These are phyloP conservation scores for Tetragnatha montana DNA, from an alignment of 2,888 invertebrate species.

Conservation along the genomic window DNA sequence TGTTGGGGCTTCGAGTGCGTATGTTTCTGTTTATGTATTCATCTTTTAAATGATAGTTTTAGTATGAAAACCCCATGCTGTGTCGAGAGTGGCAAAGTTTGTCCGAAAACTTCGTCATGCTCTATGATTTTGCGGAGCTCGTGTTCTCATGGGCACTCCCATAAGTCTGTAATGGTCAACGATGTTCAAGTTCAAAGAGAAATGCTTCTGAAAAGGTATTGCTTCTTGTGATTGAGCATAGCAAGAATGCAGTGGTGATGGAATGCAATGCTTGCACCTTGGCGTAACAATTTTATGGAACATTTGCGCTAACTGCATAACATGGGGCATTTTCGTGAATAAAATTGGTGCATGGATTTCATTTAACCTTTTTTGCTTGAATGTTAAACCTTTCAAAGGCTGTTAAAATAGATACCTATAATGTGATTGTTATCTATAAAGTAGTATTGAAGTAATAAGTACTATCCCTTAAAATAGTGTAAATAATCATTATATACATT, in stretches of 20 bases:
- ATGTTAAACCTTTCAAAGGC: no score
- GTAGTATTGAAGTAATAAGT: no score
- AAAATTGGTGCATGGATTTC: no score
- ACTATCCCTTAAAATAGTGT: no score
- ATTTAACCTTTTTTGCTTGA: no score
- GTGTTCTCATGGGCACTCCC: slow-evolving; percentile 59
- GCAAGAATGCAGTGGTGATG: not conserved
- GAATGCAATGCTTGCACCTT: not conserved
- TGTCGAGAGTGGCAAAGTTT: slow-evolving; percentile 33
- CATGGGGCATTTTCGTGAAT: not conserved
- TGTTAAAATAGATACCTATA: no score
- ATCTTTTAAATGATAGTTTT: slow-evolving; percentile 19
- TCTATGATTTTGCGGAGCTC: slow-evolving; percentile 65
- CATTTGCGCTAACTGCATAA: not conserved
- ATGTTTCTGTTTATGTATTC: not conserved
- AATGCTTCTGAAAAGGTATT: slow-evolving; percentile 33
- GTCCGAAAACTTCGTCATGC: slow-evolving; percentile 51
- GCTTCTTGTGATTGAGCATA: slow-evolving; percentile 7
- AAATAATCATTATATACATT: no score
- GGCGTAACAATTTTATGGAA: not conserved
- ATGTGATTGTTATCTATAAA: no score
- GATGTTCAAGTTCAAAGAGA: slow-evolving; percentile 7
- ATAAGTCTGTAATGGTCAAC: slow-evolving; percentile 20
- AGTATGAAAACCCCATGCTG: slow-evolving; percentile 57
- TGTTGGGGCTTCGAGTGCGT: slow-evolving; percentile 10